Base-by-base conservation (phyloP, 2,113 vertebrate genomes). In the Polypterus senegalus region DNA sequence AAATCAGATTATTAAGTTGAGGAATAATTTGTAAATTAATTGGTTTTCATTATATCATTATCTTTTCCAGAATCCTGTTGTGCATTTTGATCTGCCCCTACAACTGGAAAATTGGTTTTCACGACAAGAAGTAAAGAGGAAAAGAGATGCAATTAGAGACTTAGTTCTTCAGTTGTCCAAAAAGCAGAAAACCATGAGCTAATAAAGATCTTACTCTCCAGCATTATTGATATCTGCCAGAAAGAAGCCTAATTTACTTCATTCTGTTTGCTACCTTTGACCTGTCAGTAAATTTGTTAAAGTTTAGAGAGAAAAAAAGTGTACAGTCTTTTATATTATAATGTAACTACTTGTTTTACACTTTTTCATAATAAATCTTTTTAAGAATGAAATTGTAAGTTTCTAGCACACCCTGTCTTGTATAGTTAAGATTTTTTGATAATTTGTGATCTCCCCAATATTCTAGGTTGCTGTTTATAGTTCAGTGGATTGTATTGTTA, bases 111-210 rank as follows among this genome's bases (percentile, higher is more conserved):
- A 73, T 9, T 98, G 94, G 96, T 98, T 98, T 74, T 82, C 89
- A 67, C 89, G 91, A 62, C 89, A 90, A 55, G 77, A 89, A 67
- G 91, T 97, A 69, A 89, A 88, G 71, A 84, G 76, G 73, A 98
- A 98, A 81, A 84, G 95, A 65, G 92, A 97, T 62, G 86, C 92
- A 73, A 95, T 98, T 76, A 74, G 90, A 70, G 87, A 97, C 65
- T 79, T 98, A 58, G 86, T 98, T 60, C 83, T 98, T 66, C 85
- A 89, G 68, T 79, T 97, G 48, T 88, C 91, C 71, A 83, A 91
- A 61, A 81, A 84, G 66, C 96, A 97, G 71, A 86, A 73, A 9
- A 76, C 79, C 70, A 80, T 76, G 70, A 70, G 73, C 74, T 82
- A 86, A 77, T 76, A 64, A 78, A 1, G 27, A 27, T 27, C 27